A percentile compares a stretch with the other conserved stretches of the same genome.
Evolutionary conservation across 2,797 vertebrate species (phyloP).

Genomic region (Silurus aristotelis): DNA sequence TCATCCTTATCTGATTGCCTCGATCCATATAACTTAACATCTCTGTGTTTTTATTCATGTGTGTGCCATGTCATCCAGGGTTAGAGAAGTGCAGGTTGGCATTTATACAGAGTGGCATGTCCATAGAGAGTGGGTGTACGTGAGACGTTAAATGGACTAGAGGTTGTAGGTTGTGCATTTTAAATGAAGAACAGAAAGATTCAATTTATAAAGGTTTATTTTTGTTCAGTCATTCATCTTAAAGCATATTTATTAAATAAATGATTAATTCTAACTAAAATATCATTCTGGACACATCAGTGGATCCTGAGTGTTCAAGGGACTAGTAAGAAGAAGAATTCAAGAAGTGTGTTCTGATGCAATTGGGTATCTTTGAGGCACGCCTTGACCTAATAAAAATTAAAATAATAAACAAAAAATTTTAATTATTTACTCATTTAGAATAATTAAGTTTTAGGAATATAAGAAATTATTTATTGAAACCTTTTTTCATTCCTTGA

Average conservation of each 20-base stretch:
- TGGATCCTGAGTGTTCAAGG: too few species aligned
- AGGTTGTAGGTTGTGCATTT: slow-evolving; percentile 8
- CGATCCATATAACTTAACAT: slow-evolving; percentile 67
- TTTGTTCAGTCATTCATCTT: neutral
- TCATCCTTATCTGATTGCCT: slow-evolving; percentile 65
- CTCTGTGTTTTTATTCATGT: slow-evolving; percentile 37
- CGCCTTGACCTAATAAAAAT: neutral
- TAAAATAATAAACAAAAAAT: neutral
- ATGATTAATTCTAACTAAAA: neutral
- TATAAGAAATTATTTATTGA: too few species aligned
- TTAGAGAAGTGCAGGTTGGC: slow-evolving; percentile 15
- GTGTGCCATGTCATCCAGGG: slow-evolving; percentile 16
- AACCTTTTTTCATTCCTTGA: neutral
- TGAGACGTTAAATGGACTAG: slow-evolving; percentile 10
- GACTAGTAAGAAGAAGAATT: neutral
- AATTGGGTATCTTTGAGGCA: neutral
- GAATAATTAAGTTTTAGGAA: too few species aligned
- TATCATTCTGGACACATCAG: neutral
- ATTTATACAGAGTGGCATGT: neutral
- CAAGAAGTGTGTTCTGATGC: neutral
- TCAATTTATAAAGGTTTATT: neutral
- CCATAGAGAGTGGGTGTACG: slow-evolving; percentile 5
- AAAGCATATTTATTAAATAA: neutral
- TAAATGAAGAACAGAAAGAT: slow-evolving; percentile 5
- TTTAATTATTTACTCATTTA: too few species aligned